A percentile compares a stretch with the other conserved stretches of the same genome.
Conservation (phyloP, 2,113 vertebrate species). For the Neopipo cinnamomea region DNA sequence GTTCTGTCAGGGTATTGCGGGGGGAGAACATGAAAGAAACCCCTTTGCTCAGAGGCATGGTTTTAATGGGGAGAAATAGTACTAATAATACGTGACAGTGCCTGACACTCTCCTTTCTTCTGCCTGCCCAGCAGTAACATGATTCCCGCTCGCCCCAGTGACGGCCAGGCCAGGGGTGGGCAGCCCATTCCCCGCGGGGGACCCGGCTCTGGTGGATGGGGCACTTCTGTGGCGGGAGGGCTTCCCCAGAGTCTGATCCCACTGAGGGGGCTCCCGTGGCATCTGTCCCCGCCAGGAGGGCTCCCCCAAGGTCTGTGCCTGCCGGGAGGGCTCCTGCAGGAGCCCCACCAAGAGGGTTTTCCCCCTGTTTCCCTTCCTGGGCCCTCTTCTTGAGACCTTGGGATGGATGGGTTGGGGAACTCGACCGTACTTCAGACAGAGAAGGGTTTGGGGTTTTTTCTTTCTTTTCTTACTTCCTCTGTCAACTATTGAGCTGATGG, state of each 20-base stretch:
- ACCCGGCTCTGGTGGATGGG: too few relatives aligned
- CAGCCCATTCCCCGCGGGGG: neutral
- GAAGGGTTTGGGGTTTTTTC: rapidly evolving
- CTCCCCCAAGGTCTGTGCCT: neutral
- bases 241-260: neutral
- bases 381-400: neutral
- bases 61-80: slow-evolving; percentile 59
- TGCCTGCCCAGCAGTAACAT: slow-evolving; percentile 19
- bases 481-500: rapidly evolving
- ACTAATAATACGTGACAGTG: slow-evolving; percentile 52
- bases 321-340: neutral
- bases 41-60: slow-evolving; percentile 63
- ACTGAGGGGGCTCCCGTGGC: too few relatives aligned
- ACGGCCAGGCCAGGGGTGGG: neutral
- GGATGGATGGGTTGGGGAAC: neutral
- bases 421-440: neutral
- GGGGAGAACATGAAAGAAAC: slow-evolving; percentile 62
- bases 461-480: neutral
- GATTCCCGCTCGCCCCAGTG: neutral
- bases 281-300: rapidly evolving
- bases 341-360: neutral
- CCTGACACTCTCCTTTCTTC: slow-evolving; percentile 40
- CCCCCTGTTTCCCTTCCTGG: rapidly evolving
- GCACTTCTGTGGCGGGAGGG: neutral
- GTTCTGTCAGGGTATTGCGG: slow-evolving; percentile 37